Conservation (phyloP, 2,797 vertebrate genomes). For the Pelodytes ibericus region DNA sequence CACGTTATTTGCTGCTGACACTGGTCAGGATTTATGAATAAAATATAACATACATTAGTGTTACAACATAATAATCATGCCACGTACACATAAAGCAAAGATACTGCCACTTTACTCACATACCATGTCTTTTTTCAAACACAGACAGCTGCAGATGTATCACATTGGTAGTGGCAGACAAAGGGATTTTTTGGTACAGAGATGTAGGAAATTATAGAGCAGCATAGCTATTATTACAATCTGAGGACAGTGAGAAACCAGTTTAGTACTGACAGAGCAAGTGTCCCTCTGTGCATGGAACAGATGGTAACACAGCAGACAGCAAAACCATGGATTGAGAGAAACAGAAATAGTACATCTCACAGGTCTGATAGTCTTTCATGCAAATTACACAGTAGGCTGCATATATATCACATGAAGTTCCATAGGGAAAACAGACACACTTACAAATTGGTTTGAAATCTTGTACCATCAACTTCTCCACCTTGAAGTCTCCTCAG, state of each 20-base stretch:
- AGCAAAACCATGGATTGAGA: slow-evolving; percentile 42
- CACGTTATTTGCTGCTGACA: too few relatives aligned
- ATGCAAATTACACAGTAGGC: slow-evolving; percentile 56
- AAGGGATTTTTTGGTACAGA: slow-evolving; percentile 36
- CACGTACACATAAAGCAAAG: neutral
- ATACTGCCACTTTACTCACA: neutral
- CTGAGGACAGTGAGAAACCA: slow-evolving; percentile 37
- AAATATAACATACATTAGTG: too few relatives aligned
- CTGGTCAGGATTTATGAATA: too few relatives aligned
- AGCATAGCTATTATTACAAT: slow-evolving; percentile 48
- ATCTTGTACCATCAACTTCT: slow-evolving; percentile 35
- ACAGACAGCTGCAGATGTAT: slow-evolving; percentile 21
- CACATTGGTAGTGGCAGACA: slow-evolving; percentile 13
- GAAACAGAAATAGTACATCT: slow-evolving; percentile 45
- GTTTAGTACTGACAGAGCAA: slow-evolving; percentile 46
- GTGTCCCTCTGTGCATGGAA: slow-evolving; percentile 49
- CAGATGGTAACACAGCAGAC: slow-evolving; percentile 49
- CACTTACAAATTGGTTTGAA: slow-evolving; percentile 41
- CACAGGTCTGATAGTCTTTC: slow-evolving; percentile 42
- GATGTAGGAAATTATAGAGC: slow-evolving; percentile 44
- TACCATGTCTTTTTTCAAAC: neutral
- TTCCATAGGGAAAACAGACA: slow-evolving; percentile 47
- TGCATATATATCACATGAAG: slow-evolving; percentile 48
- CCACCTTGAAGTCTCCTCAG: slow-evolving; percentile 50
- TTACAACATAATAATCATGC: too few relatives aligned